Base-by-base conservation (phyloP, 2,797 vertebrate genomes). In the Gymnoscopelus braueri region DNA sequence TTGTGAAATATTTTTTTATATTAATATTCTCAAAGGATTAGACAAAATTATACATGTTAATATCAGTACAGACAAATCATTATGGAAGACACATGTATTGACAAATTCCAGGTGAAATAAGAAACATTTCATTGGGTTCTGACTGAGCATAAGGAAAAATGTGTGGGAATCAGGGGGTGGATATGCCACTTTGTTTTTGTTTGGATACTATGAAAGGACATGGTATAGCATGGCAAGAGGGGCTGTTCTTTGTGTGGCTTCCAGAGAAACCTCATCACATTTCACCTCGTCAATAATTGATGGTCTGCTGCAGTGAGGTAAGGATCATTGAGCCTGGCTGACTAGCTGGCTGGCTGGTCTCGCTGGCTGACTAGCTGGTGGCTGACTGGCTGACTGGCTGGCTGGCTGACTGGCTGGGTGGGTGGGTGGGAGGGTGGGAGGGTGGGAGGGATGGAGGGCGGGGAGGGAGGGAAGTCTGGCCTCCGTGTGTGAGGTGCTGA, bases 241-340 rank as follows among this genome's bases (percentile, higher is more conserved):
- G 65, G 69, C 71, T 44, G 8, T 72, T 87, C 85, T 89, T 87
- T 90, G 86, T 91, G 77, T 78, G 84, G 8, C 78, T 82, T 66
- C 12, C 72, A 67, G 67, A 47, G 79, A 63, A 86, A 81, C 69
- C 87, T 88, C 88, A 78, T 91, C 88, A 67, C 77, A 86, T 91
- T 91, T 88, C 89, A 88, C 79, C 80, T 86, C 61, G 74, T 91
- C 84, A 90, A 89, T 91, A 86, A 90, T 92, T 91, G 84, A 91
- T 90, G 81, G 82, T 82, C 68, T 89, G 87, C 60, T 44, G 57
- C 29, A 77, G 84, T 84, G 87, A 85, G 87, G 85, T 80, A 77
- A 84, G 78, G 72, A 82, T 80, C 71, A 75, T 82, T 84, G 83
- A 77, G 88, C 78, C 60, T 55, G 77, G 23, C 74, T 71, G 81